Percentiles rank a stretch among this genome's conserved stretches.
phyloP scores from a whole-genome alignment of 2,797 vertebrate species.

The Liparis tanakae region DNA sequence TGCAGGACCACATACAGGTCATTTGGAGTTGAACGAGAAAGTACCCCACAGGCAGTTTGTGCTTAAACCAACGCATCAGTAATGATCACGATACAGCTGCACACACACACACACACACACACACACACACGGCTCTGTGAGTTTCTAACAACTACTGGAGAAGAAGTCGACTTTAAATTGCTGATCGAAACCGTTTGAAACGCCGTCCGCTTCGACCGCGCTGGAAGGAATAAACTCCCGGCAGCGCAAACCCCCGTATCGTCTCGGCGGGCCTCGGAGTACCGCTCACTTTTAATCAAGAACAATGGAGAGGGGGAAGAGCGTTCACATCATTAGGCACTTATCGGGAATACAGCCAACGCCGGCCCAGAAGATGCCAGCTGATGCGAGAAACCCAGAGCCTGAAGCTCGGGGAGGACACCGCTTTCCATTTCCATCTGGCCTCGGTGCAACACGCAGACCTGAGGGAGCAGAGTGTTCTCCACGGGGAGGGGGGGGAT shows the following conservation, averaged over 20 bases:
- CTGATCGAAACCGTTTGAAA: slow-evolving; percentile 47
- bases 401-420: slow-evolving; percentile 36
- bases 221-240: slow-evolving; percentile 51
- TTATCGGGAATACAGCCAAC: slow-evolving; percentile 61
- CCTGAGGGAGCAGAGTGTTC: slow-evolving; percentile 32
- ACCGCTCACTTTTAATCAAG: slow-evolving; percentile 63
- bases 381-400: slow-evolving; percentile 43
- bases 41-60: background rate
- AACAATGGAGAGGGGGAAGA: slow-evolving; percentile 64
- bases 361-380: slow-evolving; percentile 56
- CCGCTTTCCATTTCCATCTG: slow-evolving; percentile 34
- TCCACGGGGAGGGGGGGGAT: slow-evolving; percentile 17
- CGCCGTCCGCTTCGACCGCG: slow-evolving; percentile 55
- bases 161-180: slow-evolving; percentile 45
- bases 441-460: slow-evolving; percentile 24
- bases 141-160: slow-evolving; percentile 26
- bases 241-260: slow-evolving; percentile 30
- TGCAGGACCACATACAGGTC: background rate
- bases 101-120: background rate
- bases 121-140: background rate
- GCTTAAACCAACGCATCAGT: background rate
- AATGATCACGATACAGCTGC: background rate
- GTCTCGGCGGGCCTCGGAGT: slow-evolving; percentile 49
- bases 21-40: background rate
- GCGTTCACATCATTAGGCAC: slow-evolving; percentile 70